phyloP scores from a whole-genome alignment of 2,113 vertebrate species.

The Elephantulus edwardii region DNA sequence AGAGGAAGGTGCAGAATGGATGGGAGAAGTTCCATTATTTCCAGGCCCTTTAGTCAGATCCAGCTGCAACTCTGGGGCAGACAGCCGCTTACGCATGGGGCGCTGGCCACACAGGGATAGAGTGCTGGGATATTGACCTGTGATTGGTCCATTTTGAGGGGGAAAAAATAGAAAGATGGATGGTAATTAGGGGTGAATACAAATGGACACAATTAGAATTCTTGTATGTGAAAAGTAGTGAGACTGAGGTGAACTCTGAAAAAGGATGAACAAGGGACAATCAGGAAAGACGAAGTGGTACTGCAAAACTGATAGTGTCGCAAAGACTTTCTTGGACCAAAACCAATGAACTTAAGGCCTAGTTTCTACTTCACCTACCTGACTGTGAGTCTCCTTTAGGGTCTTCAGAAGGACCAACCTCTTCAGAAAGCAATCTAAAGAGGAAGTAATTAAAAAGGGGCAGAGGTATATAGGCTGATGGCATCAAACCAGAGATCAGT shows the following conservation, averaged over 20 bases:
- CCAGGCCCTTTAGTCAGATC: constrained; percentile 68
- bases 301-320: neutral
- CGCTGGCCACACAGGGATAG: constrained; percentile 82
- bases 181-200: neutral
- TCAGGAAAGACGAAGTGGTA: neutral
- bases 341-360: neutral
- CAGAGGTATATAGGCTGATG: neutral
- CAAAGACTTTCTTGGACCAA: neutral
- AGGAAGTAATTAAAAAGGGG: neutral
- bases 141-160: neutral
- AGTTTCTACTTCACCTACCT: constrained; percentile 35
- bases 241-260: neutral
- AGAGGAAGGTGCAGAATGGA: constrained; percentile 11
- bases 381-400: constrained; percentile 35
- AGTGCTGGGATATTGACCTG: constrained; percentile 81
- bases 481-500: neutral
- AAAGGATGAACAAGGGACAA: neutral
- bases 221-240: neutral
- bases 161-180: neutral
- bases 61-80: constrained; percentile 82
- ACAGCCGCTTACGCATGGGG: constrained; percentile 85
- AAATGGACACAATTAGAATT: neutral
- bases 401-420: constrained; percentile 23
- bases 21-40: constrained; percentile 70
- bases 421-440: constrained; percentile 79